Evolutionary conservation across 2,797 vertebrate species (phyloP).

Genomic region (Semotilus atromaculatus): DNA sequence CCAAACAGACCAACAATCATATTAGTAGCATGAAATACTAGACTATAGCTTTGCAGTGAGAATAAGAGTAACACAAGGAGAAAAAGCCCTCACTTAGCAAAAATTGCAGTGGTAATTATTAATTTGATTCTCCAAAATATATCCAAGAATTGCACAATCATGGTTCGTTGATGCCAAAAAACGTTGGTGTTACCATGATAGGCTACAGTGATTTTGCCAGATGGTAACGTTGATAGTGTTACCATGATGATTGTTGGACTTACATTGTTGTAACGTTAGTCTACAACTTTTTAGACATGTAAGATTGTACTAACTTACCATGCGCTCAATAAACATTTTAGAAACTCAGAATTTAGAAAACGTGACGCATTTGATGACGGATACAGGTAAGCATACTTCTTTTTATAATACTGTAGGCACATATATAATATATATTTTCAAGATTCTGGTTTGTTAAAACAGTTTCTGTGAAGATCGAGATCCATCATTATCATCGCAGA

Average conservation of each 20-base stretch:
- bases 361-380: not conserved
- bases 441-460: not conserved
- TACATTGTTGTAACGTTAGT: too few species aligned
- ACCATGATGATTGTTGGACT: too few species aligned
- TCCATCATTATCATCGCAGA: not conserved
- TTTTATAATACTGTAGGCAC: not conserved
- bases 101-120: not conserved
- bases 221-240: not conserved
- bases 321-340: not conserved
- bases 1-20: not conserved
- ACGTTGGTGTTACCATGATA: not conserved
- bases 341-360: not conserved
- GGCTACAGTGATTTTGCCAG: not conserved
- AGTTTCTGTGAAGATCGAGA: not conserved
- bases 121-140: not conserved
- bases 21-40: too few species aligned
- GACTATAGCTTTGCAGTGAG: not conserved
- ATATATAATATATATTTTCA: not conserved
- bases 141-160: not conserved
- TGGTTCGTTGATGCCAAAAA: not conserved
- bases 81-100: not conserved
- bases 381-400: too few species aligned
- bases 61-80: not conserved
- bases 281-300: too few species aligned
- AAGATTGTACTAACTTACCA: too few species aligned